Conservation (phyloP, 2,797 vertebrate genomes). For the Helicolenus hilgendorfi region DNA sequence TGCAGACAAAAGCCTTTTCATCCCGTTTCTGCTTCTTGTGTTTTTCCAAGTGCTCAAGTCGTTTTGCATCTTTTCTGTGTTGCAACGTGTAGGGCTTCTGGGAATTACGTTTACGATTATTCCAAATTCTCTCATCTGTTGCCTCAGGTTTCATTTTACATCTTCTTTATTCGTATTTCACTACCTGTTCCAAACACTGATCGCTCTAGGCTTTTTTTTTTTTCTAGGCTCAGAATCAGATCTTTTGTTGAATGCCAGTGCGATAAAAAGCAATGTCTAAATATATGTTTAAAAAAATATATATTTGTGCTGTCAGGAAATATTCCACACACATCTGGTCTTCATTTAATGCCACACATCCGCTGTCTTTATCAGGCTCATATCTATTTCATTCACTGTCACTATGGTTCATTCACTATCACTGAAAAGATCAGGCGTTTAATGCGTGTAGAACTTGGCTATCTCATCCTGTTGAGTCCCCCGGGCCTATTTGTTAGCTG, state of each 20-base stretch:
- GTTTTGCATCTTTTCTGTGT: not conserved
- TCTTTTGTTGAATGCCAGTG: constrained; percentile 17
- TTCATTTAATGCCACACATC: constrained; percentile 28
- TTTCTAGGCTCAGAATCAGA: not conserved
- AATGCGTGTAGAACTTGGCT: constrained; percentile 69
- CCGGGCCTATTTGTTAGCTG: constrained; percentile 82
- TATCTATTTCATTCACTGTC: constrained; percentile 62
- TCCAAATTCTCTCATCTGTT: constrained; percentile 24
- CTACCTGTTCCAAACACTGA: constrained; percentile 17
- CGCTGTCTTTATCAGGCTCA: constrained; percentile 35
- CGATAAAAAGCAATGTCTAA: not conserved
- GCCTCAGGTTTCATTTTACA: constrained; percentile 56
- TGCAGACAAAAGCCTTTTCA: not conserved
- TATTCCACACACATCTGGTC: not conserved
- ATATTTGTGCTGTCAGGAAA: constrained; percentile 8
- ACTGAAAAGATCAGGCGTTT: constrained; percentile 66
- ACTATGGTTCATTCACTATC: constrained; percentile 65
- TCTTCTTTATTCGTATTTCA: constrained; percentile 27
- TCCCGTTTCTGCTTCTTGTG: not conserved
- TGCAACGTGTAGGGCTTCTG: not conserved
- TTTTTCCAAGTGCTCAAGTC: not conserved
- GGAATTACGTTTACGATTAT: constrained; percentile 35
- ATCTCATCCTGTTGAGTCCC: constrained; percentile 68
- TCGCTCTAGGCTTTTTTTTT: constrained; percentile 14
- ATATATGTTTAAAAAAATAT: not conserved